Percentiles rank a stretch among this genome's conserved stretches.
These are phyloP conservation scores for Columba guinea DNA, from an alignment of 2,797 vertebrate genomes.

Conservation along the genomic window DNA sequence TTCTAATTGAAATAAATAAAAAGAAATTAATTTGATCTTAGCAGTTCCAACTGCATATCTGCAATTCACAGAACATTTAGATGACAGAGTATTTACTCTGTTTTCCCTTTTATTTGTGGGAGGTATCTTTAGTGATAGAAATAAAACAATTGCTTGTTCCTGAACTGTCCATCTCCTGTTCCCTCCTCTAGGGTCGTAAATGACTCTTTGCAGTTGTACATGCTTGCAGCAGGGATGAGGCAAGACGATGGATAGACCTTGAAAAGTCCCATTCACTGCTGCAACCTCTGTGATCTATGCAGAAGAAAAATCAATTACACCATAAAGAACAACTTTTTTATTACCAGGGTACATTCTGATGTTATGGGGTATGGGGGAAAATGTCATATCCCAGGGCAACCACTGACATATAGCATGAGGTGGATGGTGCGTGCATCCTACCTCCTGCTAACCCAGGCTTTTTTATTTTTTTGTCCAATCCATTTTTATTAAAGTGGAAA, in stretches of 20 bases:
- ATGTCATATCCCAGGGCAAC: background rate
- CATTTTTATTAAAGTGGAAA: background rate
- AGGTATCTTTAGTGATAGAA: background rate
- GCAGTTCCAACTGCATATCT: background rate
- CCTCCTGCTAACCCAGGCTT: background rate
- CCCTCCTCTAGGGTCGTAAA: background rate
- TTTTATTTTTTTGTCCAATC: too few species aligned
- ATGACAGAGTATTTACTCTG: background rate
- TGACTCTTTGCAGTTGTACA: background rate
- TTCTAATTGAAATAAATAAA: background rate
- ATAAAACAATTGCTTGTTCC: background rate
- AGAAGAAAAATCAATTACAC: background rate
- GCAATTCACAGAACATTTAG: background rate
- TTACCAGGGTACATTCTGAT: background rate
- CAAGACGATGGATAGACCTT: background rate
- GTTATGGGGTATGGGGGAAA: background rate
- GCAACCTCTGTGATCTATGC: background rate
- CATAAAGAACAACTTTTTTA: background rate
- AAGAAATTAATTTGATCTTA: background rate
- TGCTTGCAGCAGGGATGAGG: background rate
- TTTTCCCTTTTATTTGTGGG: background rate
- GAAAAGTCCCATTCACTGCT: background rate
- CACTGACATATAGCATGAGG: background rate
- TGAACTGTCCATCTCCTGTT: background rate
- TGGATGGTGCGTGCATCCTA: background rate